A percentile compares a stretch with the other conserved stretches of the same genome.
phyloP scores from a whole-genome alignment of 2,113 vertebrate genomes.

The Ovis canadensis region DNA sequence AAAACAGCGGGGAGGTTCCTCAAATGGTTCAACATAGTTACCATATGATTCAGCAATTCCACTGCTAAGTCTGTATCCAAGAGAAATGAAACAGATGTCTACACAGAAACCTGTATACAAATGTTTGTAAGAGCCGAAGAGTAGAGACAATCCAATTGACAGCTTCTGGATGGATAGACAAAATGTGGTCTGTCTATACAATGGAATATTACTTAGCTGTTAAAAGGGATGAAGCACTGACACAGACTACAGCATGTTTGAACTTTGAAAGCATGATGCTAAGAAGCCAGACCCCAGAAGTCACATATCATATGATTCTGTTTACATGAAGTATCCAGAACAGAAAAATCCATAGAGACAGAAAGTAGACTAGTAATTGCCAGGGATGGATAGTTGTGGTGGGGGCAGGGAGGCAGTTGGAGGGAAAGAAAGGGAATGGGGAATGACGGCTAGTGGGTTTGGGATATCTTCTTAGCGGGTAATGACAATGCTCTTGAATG shows the following conservation, averaged over 20 bases:
- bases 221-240: not conserved
- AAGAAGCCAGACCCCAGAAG: not conserved
- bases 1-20: not conserved
- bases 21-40: not conserved
- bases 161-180: not conserved
- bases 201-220: not conserved
- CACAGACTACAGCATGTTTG: no score
- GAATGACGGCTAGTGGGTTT: no score
- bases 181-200: not conserved
- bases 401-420: accelerated
- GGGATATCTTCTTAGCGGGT: not conserved
- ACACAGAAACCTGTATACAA: no score
- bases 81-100: not conserved
- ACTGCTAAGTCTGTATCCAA: not conserved
- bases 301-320: not conserved
- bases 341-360: not conserved
- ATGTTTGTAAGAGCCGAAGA: not conserved
- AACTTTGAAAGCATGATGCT: not conserved
- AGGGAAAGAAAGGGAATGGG: not conserved
- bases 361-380: not conserved
- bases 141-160: not conserved
- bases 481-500: not conserved
- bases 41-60: not conserved
- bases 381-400: not conserved
- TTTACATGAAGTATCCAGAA: not conserved